Conservation (phyloP, 2,888 invertebrate genomes). For the Caenorhabditis macrosperma region DNA sequence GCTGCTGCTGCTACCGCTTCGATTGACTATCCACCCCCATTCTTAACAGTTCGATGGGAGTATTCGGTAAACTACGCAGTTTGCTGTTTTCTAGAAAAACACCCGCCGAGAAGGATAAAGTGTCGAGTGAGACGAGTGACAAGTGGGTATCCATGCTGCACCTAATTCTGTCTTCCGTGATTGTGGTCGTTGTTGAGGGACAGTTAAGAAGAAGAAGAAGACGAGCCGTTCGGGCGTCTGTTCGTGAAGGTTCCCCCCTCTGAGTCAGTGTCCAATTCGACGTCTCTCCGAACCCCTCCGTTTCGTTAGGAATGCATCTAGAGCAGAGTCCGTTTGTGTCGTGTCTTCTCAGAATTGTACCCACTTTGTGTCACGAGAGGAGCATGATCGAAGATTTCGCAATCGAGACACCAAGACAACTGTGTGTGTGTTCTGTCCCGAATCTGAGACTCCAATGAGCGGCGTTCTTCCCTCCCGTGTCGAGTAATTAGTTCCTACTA, state of each 20-base stretch:
- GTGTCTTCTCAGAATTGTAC: no score
- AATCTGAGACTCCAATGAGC: neutral
- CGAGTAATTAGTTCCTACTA: conserved; percentile 29
- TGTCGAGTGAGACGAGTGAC: conserved; percentile 1
- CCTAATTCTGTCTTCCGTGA: neutral
- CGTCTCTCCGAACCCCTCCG: no score
- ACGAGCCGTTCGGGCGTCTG: neutral
- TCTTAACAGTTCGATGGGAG: conserved; percentile 7
- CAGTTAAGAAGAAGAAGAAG: neutral
- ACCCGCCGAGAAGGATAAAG: conserved; percentile 9
- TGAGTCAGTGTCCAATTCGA: neutral
- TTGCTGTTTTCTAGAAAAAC: conserved; percentile 20
- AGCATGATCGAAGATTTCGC: neutral
- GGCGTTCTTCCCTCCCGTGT: neutral
- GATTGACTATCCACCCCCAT: no score
- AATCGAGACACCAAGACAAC: conserved; percentile 1
- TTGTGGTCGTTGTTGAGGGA: neutral
- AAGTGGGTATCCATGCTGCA: conserved; percentile 22
- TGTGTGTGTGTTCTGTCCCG: neutral
- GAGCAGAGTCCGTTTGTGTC: no score
- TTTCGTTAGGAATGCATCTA: no score
- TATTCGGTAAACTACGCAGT: conserved; percentile 4
- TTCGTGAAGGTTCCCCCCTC: neutral
- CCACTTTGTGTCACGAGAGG: no score
- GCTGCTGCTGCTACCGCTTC: neutral